These are phyloP conservation scores for Oscheius sp. DNA, from an alignment of 1,140 invertebrate species.

Conservation along the genomic window DNA sequence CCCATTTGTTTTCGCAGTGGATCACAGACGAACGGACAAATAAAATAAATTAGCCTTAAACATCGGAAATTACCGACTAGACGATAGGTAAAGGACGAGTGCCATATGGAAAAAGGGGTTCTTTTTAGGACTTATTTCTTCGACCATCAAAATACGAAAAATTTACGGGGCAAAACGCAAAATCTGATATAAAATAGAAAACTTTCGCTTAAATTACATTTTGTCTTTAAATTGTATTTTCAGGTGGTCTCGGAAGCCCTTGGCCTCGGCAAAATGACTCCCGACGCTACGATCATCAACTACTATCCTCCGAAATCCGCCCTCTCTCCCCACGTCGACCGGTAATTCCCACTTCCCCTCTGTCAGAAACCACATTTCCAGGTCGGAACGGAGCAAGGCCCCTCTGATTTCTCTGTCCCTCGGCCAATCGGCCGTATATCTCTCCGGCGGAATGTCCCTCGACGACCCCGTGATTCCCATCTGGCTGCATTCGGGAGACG, in stretches of 20 bases:
- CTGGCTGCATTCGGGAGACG: constrained; percentile 52
- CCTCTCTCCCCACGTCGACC: constrained; percentile 55
- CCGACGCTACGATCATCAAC: constrained; percentile 57
- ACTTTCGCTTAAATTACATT: too few relatives aligned
- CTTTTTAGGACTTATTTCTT: too few relatives aligned
- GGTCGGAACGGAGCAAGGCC: constrained; percentile 48
- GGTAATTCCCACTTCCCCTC: constrained; percentile 28
- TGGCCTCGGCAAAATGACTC: constrained; percentile 39
- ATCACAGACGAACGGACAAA: too few relatives aligned
- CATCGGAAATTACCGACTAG: too few relatives aligned
- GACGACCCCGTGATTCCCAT: constrained; percentile 54
- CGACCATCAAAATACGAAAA: too few relatives aligned
- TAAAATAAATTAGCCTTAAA: too few relatives aligned
- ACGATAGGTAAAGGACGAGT: too few relatives aligned
- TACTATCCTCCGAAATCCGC: constrained; percentile 54
- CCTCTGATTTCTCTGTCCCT: constrained; percentile 54
- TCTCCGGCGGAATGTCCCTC: constrained; percentile 49
- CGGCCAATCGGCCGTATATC: constrained; percentile 57
- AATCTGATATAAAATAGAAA: too few relatives aligned
- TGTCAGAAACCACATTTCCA: constrained; percentile 23
- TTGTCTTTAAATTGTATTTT: too few relatives aligned
- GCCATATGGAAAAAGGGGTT: too few relatives aligned
- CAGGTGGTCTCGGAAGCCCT: constrained; percentile 37
- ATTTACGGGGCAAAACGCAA: too few relatives aligned
- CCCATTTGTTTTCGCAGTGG: too few relatives aligned